Evolutionary conservation across 2,797 vertebrate genomes (phyloP).

Genomic region (Microctenopoma steveboyesi): DNA sequence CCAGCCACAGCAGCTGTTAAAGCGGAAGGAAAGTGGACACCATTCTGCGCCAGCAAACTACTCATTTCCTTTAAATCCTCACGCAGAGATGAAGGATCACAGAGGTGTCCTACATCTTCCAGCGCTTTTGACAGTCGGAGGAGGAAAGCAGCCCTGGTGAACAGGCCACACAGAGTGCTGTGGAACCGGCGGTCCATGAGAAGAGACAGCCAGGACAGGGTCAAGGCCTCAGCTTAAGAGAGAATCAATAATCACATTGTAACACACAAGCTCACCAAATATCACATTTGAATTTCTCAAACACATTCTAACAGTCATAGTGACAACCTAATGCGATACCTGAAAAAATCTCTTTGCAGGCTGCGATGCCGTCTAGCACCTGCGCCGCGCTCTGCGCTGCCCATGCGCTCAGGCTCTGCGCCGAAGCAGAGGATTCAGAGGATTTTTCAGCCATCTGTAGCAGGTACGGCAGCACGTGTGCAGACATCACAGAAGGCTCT

Average conservation of each 20-base stretch:
- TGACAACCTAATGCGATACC: conserved; percentile 71
- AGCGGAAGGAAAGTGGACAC: conserved; percentile 72
- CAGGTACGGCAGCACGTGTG: conserved; percentile 83
- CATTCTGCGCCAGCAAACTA: conserved; percentile 58
- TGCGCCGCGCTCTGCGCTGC: conserved; percentile 46
- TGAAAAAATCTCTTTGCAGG: conserved; percentile 76
- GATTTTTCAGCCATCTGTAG: conserved; percentile 79
- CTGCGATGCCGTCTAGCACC: conserved; percentile 72
- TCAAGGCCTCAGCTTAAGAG: conserved; percentile 66
- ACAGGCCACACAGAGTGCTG: conserved; percentile 75
- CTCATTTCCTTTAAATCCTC: conserved; percentile 59
- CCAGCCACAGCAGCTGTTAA: conserved; percentile 59
- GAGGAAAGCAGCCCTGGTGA: conserved; percentile 77
- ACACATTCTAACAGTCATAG: background rate
- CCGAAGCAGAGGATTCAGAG: conserved; percentile 61
- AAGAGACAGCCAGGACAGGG: conserved; percentile 73
- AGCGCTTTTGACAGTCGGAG: conserved; percentile 67
- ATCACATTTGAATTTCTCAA: background rate
- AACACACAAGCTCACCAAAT: background rate
- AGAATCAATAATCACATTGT: conserved; percentile 12
- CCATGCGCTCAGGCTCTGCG: conserved; percentile 75
- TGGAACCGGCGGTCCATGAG: conserved; percentile 83
- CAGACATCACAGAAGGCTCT: conserved; percentile 84
- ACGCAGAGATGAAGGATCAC: conserved; percentile 65
- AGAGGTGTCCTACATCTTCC: conserved; percentile 46